Base-by-base conservation (phyloP, 2,888 invertebrate species). In the Tortricodes alternella region DNA sequence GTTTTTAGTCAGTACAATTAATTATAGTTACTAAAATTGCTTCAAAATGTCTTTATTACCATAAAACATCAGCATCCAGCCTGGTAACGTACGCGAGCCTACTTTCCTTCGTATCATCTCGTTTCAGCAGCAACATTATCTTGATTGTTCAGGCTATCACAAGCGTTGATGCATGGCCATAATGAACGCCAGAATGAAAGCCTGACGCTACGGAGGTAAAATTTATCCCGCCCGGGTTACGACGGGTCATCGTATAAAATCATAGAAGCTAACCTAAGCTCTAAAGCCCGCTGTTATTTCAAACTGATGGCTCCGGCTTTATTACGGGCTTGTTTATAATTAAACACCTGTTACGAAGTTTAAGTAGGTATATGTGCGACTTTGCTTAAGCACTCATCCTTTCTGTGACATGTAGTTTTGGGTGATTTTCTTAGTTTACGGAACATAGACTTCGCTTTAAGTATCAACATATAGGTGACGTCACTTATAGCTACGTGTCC, bases 151-250 rank as follows among this genome's bases (percentile, higher is more conserved):
- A 51, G 37, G 49, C 43, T 55, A 55, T 55, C 50, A 59, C 63
- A 62, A 62, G 63, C 63, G 60, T 63, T 71, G 69, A 71, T 67
- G 70, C 63, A 69, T 67, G 66, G 57, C 59, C 62, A 63, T 68
- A 55, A 55, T 49, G 63, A 67, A 62, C 62, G 61, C 59, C 43
- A 23, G 52, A 29, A 29, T 49, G 58, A 51, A 56, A 56, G 55
- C 58, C 50, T 41, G 37, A 21, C 23, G 41, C 24, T 39, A 13
- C 52, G 16, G 41, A 41, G 53, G 60, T 59, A 29, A 66, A 71
- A 70, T 66, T 63, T 69, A 70, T 62, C 41, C 39, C 19, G 7
- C 63, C 63, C 60, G 61, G 61, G 61, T 67, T 59, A 15, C 67
- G 70, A 63, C 63, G 66, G 71, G 62, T 66, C 55, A 57, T 46